These are phyloP conservation scores for Apus apus DNA, from an alignment of 2,113 vertebrate species.

Conservation along the genomic window DNA sequence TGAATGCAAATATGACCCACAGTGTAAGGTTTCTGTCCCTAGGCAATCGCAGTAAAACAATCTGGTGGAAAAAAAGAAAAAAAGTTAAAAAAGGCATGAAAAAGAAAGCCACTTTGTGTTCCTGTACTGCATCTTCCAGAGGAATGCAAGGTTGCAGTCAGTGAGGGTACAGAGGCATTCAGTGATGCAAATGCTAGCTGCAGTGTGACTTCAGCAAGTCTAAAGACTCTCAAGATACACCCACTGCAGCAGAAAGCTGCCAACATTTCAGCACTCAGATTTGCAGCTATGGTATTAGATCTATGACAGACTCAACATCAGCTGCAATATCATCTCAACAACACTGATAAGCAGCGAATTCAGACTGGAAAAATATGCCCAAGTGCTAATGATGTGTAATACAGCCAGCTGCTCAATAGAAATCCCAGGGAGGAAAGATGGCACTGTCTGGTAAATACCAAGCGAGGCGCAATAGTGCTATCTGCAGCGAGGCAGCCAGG, in stretches of 20 bases:
- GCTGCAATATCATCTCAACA: constrained; percentile 43
- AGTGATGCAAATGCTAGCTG: not conserved
- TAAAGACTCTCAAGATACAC: constrained; percentile 52
- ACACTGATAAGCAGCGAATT: constrained; percentile 28
- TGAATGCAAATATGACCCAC: not conserved
- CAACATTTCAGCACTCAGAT: constrained; percentile 32
- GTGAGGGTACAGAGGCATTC: not conserved
- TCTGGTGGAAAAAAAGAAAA: not conserved
- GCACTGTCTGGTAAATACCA: not conserved
- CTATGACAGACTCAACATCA: constrained; percentile 57
- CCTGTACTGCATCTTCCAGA: not conserved
- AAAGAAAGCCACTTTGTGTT: not conserved
- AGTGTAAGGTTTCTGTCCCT: not conserved
- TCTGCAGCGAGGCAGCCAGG: not conserved
- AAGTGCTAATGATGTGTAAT: constrained; percentile 31
- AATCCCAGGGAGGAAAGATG: not conserved
- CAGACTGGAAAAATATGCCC: constrained; percentile 25
- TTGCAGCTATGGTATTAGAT: constrained; percentile 41
- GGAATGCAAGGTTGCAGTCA: not conserved
- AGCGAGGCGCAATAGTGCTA: not conserved
- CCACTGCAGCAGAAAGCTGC: constrained; percentile 62
- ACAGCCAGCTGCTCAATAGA: not conserved
- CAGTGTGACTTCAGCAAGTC: constrained; percentile 65
- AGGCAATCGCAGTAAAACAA: not conserved
- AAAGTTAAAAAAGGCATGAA: not conserved